Conservation (phyloP, 1,140 invertebrate genomes). For the Tetraneura akinire region DNA sequence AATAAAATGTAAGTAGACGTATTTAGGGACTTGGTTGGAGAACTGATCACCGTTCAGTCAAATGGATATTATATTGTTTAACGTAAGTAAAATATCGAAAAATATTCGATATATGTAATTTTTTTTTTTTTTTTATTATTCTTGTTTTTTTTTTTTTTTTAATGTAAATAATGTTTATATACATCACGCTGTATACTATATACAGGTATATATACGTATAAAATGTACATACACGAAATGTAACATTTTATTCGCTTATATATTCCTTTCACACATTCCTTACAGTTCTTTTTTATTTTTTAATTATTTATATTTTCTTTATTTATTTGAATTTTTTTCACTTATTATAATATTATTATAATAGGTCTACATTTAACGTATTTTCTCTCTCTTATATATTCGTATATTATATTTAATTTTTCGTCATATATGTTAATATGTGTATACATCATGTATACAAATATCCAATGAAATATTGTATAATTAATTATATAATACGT, state of each 20-base stretch:
- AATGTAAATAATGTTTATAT: constrained; percentile 43
- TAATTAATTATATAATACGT: no score
- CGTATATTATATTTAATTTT: no score
- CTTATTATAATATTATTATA: no score
- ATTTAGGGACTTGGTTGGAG: background rate
- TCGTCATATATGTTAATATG: no score
- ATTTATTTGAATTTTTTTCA: background rate
- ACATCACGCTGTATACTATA: constrained; percentile 1
- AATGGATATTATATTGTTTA: background rate
- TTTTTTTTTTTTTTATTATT: constrained; percentile 5
- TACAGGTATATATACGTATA: background rate
- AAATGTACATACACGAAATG: constrained; percentile 28
- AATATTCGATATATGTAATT: constrained; percentile 10
- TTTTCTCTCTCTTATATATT: no score
- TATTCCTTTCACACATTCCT: constrained; percentile 16
- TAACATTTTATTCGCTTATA: constrained; percentile 6
- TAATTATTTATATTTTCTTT: constrained; percentile 36
- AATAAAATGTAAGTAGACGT: no score
- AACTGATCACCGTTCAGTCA: background rate
- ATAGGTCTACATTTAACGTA: no score
- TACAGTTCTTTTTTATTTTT: constrained; percentile 13
- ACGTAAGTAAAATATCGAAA: background rate
- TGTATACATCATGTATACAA: no score
- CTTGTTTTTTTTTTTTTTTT: background rate
- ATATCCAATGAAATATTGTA: no score